A percentile compares a stretch with the other conserved stretches of the same genome.
phyloP scores from a whole-genome alignment of 2,797 vertebrate genomes.

The Enteromius thamalakanensis region DNA sequence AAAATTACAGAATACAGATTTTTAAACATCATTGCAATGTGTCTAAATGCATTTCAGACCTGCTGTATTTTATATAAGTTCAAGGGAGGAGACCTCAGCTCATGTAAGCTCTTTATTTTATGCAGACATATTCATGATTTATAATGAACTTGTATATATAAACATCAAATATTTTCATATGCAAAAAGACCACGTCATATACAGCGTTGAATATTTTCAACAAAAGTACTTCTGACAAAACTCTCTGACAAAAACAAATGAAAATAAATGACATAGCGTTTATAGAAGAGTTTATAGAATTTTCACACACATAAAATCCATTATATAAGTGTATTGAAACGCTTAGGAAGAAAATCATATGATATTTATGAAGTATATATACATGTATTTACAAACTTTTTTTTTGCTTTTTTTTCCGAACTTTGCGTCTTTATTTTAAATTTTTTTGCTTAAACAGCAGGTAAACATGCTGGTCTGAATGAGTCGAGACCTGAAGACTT shows the following conservation, averaged over 20 bases:
- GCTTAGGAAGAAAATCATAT: neutral
- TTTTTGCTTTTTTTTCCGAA: constrained; percentile 60
- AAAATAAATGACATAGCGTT: constrained; percentile 70
- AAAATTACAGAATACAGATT: neutral
- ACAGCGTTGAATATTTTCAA: constrained; percentile 68
- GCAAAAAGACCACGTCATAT: constrained; percentile 60
- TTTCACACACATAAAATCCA: constrained; percentile 16
- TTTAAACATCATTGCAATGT: neutral
- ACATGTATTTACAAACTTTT: constrained; percentile 72
- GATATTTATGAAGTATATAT: constrained; percentile 58
- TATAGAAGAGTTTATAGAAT: too few relatives aligned
- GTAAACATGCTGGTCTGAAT: constrained; percentile 54
- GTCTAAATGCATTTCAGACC: neutral
- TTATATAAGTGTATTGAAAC: neutral
- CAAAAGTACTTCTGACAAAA: constrained; percentile 64
- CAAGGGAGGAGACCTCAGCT: constrained; percentile 44
- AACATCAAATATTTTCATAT: constrained; percentile 71
- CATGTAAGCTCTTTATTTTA: constrained; percentile 77
- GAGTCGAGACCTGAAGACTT: constrained; percentile 51
- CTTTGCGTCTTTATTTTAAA: constrained; percentile 62
- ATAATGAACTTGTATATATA: constrained; percentile 69
- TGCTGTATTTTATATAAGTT: neutral
- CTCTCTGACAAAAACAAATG: constrained; percentile 68
- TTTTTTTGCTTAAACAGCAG: constrained; percentile 62
- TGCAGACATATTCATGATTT: constrained; percentile 75